phyloP scores from a whole-genome alignment of 1,140 invertebrate species.

The Contarinia nasturtii region DNA sequence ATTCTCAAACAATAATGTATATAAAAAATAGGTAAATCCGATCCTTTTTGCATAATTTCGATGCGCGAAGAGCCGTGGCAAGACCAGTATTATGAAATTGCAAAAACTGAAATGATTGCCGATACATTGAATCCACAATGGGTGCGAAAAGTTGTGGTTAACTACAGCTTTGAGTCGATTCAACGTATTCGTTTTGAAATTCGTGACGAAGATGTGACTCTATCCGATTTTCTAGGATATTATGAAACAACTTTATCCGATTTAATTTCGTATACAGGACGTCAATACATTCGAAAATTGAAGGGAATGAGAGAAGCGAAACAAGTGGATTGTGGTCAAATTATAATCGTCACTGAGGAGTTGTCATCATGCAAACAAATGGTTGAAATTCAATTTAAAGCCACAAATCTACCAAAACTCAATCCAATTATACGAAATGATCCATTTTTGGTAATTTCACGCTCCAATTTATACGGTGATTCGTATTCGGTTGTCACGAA shows the following conservation, averaged over 20 bases:
- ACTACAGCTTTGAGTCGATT: neutral
- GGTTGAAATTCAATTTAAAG: neutral
- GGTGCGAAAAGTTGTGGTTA: neutral
- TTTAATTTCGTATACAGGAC: neutral
- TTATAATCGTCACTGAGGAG: neutral
- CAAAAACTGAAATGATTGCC: neutral
- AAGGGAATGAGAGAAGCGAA: neutral
- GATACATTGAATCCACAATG: neutral
- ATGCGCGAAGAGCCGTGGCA: neutral
- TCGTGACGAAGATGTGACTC: neutral
- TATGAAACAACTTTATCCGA: neutral
- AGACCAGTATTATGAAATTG: neutral
- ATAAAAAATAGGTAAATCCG: too few relatives aligned
- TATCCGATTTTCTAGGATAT: neutral
- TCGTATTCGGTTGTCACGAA: neutral
- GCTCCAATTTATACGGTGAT: neutral
- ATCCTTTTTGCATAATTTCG: neutral
- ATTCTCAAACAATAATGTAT: too few relatives aligned
- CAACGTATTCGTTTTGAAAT: neutral
- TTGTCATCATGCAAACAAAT: neutral
- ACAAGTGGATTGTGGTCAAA: neutral
- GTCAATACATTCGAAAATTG: neutral
- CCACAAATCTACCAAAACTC: neutral
- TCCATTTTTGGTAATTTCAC: neutral
- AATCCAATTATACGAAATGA: neutral